Percentiles rank a stretch among this genome's conserved stretches.
These are phyloP conservation scores for Chymomyza amoena DNA, from an alignment of 2,888 invertebrate species.

Conservation along the genomic window DNA sequence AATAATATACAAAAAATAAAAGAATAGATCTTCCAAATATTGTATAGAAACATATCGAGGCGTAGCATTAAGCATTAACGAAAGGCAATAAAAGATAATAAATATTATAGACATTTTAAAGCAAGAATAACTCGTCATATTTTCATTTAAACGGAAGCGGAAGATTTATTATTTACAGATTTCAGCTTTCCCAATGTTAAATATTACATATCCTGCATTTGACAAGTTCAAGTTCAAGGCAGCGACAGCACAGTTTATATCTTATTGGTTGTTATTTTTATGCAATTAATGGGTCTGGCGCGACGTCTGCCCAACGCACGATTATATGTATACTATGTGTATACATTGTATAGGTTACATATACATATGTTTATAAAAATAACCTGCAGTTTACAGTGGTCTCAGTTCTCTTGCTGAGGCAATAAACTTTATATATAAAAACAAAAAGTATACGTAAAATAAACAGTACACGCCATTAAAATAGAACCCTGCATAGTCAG, in stretches of 20 bases:
- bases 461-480: not conserved
- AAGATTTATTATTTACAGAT: not conserved
- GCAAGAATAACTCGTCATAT: not conserved
- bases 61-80: slow-evolving; percentile 50
- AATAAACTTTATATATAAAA: not conserved
- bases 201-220: slow-evolving; percentile 24
- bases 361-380: not conserved
- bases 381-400: not conserved
- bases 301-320: not conserved
- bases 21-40: slow-evolving; percentile 57
- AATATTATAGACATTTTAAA: slow-evolving; percentile 37
- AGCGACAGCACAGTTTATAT: slow-evolving; percentile 29
- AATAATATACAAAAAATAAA: slow-evolving; percentile 6
- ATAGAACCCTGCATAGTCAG: not conserved
- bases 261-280: slow-evolving; percentile 57
- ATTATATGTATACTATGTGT: not conserved
- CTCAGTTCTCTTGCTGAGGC: not conserved
- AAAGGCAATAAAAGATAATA: slow-evolving; percentile 59
- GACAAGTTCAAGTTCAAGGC: slow-evolving; percentile 77
- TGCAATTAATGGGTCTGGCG: not conserved
- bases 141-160: not conserved
- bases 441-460: not conserved
- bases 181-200: not conserved
- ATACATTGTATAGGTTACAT: not conserved
- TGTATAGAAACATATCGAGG: slow-evolving; percentile 66